A percentile compares a stretch with the other conserved stretches of the same genome.
These are phyloP conservation scores for Micromesistius poutassou DNA, from an alignment of 2,797 vertebrate species.

Conservation along the genomic window DNA sequence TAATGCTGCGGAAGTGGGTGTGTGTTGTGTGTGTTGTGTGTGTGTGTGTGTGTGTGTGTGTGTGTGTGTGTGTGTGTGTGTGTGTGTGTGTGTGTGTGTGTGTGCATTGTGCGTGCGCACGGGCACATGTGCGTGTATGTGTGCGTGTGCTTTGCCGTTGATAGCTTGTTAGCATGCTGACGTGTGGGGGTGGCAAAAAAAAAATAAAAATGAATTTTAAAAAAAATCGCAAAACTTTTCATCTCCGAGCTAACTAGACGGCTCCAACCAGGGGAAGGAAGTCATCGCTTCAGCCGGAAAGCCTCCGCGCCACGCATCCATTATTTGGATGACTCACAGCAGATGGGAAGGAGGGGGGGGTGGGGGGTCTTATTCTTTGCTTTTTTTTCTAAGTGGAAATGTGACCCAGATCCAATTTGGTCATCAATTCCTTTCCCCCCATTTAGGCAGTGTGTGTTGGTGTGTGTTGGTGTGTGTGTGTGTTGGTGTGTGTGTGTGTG, in stretches of 20 bases:
- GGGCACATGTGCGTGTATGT: too few relatives aligned
- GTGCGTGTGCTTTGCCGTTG: not conserved
- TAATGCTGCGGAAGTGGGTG: conserved; percentile 36
- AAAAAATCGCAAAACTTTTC: too few relatives aligned
- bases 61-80: not conserved
- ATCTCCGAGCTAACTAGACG: not conserved
- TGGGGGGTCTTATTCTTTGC: not conserved
- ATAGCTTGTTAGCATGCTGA: not conserved
- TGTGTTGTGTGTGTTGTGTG: conserved; percentile 21
- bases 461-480: conserved; percentile 57
- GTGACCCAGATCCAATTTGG: conserved; percentile 71
- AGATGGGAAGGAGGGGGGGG: conserved; percentile 44
- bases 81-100: too few relatives aligned
- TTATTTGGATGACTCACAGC: conserved; percentile 53
- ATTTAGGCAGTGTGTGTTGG: not conserved
- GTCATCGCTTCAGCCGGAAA: not conserved
- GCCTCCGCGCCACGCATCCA: conserved; percentile 14
- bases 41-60: conserved; percentile 25
- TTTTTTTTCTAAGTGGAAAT: conserved; percentile 45
- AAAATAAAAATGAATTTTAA: not conserved
- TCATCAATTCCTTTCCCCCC: conserved; percentile 76
- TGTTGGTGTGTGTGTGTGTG: too few relatives aligned
- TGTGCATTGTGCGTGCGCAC: not conserved
- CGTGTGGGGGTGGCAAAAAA: not conserved
- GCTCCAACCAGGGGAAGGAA: not conserved